Base-by-base conservation (phyloP, 2,888 invertebrate species). In the Ochropleura leucogaster region DNA sequence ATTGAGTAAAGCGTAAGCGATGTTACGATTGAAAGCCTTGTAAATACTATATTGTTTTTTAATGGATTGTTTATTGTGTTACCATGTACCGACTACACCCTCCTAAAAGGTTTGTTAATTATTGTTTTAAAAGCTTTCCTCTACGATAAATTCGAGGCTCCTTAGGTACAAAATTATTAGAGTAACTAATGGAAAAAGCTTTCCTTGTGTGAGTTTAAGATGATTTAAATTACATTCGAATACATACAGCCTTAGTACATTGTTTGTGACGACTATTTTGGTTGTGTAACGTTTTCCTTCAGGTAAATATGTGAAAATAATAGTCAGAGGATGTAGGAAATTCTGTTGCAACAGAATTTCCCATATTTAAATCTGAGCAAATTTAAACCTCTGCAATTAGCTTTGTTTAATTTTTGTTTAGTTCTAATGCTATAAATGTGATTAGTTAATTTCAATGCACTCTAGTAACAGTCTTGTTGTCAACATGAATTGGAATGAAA, bases 341-440 rank as follows among this genome's bases (percentile, higher is more conserved):
- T 51, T 71, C 16, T 30, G 51, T 60, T 42, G 9, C 14, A 57
- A 20, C 63, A 30, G 30, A 30, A 30, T 30, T 30, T 30, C 30
- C 30, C 30, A 42, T 51, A 30, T 20, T 46, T 47, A 0, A 44
- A 49, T 40, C 18, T 51, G 5, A 3, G 46, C 12, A 53, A 53
- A 18, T 46, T 30, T 30, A 51, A 68, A 65, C 65, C 40, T n/a
- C 5, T 10, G 16, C 20, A 40, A 68, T 80, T 65, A 44, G 77
- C 66, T 62, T 72, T 80, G 78, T 80, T 82, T 82, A 82, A 62
- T 62, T 57, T 55, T 8, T 30, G 30, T 30, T 30, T 30, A 30
- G 59, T 12, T 44, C 9, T 42, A 30, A 49, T 42, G 57, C 5
- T 68, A 62, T 68, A 12, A 53, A 68, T 71, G 18, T 47, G 51